Evolutionary conservation across 2,113 vertebrate species (phyloP).

Genomic region (Carassius gibelio): DNA sequence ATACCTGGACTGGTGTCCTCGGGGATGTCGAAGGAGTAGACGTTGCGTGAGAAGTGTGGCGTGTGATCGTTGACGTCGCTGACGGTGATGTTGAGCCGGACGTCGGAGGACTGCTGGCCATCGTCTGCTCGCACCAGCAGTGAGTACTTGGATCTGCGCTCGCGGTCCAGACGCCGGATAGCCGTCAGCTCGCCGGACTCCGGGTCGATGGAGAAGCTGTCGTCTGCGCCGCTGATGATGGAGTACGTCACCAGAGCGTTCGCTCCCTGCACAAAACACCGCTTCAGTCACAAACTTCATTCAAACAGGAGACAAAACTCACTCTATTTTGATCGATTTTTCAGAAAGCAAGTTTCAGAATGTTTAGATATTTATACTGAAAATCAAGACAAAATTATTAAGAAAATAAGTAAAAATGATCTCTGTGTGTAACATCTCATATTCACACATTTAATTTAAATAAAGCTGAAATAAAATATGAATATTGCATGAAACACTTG

Average conservation of each 20-base stretch:
- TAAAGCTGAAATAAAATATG: too few relatives aligned
- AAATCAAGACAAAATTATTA: too few relatives aligned
- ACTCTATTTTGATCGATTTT: too few relatives aligned
- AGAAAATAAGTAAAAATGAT: too few relatives aligned
- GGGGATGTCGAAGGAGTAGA: slow-evolving; percentile 92
- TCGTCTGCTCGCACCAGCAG: slow-evolving; percentile 92
- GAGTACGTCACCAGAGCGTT: slow-evolving; percentile 96
- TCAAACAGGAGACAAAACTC: too few relatives aligned
- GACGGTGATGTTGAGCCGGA: slow-evolving; percentile 93
- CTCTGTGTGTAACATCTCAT: too few relatives aligned
- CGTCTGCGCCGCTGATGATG: slow-evolving; percentile 94
- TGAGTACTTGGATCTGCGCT: slow-evolving; percentile 91
- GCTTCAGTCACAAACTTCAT: not conserved
- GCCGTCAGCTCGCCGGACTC: slow-evolving; percentile 93
- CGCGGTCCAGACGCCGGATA: slow-evolving; percentile 88
- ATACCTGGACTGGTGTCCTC: slow-evolving; percentile 87
- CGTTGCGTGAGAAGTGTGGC: slow-evolving; percentile 87
- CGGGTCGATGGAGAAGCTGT: slow-evolving; percentile 93
- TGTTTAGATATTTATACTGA: too few relatives aligned
- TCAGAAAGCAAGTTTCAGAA: too few relatives aligned
- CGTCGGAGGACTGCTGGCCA: slow-evolving; percentile 91
- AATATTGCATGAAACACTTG: too few relatives aligned
- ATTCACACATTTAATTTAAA: too few relatives aligned
- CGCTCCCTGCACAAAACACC: slow-evolving; percentile 79
- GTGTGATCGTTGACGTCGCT: slow-evolving; percentile 94